Evolutionary conservation across 2,888 invertebrate species (phyloP), one percentile per base, ranked within the genome.

Genomic region (Calliopum simillimum): DNA sequence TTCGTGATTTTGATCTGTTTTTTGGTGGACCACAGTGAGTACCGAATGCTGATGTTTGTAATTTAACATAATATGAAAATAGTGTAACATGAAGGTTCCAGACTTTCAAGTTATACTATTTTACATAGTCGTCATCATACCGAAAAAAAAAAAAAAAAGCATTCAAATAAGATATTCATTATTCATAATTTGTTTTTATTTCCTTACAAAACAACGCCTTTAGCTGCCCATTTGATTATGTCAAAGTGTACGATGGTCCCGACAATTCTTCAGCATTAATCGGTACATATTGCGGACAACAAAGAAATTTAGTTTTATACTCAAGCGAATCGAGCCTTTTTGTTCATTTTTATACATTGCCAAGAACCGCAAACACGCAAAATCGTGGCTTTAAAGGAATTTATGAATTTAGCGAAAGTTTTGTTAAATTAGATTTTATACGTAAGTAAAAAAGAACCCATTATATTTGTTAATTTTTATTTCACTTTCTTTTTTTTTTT

Each of bases 21-120:
- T 98, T 95, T 88, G 99, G 99, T 80, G 99, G 98, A 80, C 94
- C 97, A 82, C 99, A 99, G 98, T 98, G 88, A 93, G 97, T 91
- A 84, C 78, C 83, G 75, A 79, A 81, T 81, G 78, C 79, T 78
- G 77, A 46, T 47, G 23, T n/a, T n/a, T 14, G 23, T 11, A n/a
- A n/a, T 49, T 49, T 23, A 53, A 19, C 16, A 19, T 58, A 43
- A 58, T 19, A 41, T 14, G 46, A 46, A 46, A 44, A 14, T 25
- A 21, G 49, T 19, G 41, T 41, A 59, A 59, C 43, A 41, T 59
- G 59, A 59, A 16, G 11, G 53, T 13, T 4, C 5, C 16, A n/a
- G n/a, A 6, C 59, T 5, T 41, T 59, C 8, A 59, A 33, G 16
- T 59, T 41, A 41, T 6, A 43, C 43, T n/a, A 33, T 59, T 33